Evolutionary conservation across 2,113 vertebrate genomes (phyloP).

Genomic region (Azemiops feae): DNA sequence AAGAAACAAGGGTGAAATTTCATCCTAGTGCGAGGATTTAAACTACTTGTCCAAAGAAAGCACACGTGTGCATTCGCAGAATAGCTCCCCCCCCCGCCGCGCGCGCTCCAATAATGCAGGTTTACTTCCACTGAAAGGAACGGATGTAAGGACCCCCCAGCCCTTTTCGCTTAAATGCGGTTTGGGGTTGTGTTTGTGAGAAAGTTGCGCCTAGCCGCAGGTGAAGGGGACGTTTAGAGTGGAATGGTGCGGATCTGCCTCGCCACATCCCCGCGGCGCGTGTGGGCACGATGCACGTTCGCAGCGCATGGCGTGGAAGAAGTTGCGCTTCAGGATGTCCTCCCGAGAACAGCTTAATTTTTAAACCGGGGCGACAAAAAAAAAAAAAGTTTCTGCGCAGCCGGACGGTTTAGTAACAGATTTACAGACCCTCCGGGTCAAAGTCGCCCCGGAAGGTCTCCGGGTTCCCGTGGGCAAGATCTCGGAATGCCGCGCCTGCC

Average conservation of each 20-base stretch:
- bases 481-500: not conserved
- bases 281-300: no score
- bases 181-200: not conserved
- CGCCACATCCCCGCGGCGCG: not conserved
- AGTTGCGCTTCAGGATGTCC: not conserved
- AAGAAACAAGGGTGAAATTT: not conserved
- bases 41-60: not conserved
- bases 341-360: slow-evolving; percentile 1
- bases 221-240: not conserved
- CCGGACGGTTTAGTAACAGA: not conserved
- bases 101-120: not conserved
- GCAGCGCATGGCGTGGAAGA: not conserved
- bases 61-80: not conserved
- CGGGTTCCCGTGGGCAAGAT: not conserved
- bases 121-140: not conserved
- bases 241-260: not conserved
- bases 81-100: not conserved
- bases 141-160: not conserved
- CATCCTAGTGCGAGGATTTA: not conserved
- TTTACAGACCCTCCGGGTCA: slow-evolving; percentile 26
- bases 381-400: not conserved
- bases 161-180: not conserved
- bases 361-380: not conserved
- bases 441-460: slow-evolving; percentile 12
- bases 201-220: not conserved